These are phyloP conservation scores for Mythimna impura DNA, from an alignment of 2,888 invertebrate genomes.

Conservation along the genomic window DNA sequence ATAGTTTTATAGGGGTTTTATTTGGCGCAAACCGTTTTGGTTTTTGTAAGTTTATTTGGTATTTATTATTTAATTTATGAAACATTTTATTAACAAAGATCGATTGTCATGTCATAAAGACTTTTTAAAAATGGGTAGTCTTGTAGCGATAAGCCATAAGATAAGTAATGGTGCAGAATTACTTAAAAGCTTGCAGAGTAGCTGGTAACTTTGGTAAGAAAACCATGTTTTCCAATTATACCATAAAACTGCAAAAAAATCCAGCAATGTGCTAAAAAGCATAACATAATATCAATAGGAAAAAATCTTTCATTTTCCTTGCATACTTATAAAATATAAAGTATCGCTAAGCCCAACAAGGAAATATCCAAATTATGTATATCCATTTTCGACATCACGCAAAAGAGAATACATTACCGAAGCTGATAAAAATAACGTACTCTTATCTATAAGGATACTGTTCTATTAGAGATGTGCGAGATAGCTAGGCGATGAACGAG, in stretches of 20 bases:
- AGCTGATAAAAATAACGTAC: slow-evolving; percentile 18
- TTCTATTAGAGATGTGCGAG: too few relatives aligned
- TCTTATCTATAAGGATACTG: neutral
- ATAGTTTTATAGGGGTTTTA: slow-evolving; percentile 7
- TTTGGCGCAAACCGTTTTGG: neutral
- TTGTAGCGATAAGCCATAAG: neutral
- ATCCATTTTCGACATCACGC: slow-evolving; percentile 8
- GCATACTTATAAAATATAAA: neutral
- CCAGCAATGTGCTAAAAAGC: too few relatives aligned
- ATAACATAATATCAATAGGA: neutral
- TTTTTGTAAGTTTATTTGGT: neutral
- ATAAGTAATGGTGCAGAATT: too few relatives aligned
- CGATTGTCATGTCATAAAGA: too few relatives aligned
- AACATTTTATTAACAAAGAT: too few relatives aligned
- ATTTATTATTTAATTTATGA: neutral
- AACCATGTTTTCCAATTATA: neutral
- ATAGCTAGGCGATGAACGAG: neutral
- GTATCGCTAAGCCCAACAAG: slow-evolving; percentile 2
- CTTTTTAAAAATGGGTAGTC: too few relatives aligned
- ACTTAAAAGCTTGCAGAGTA: neutral
- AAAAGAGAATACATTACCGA: slow-evolving; percentile 19
- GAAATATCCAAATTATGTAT: slow-evolving; percentile 5
- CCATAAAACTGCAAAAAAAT: neutral
- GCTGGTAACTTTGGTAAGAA: neutral
- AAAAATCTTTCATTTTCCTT: neutral